phyloP scores from a whole-genome alignment of 2,888 invertebrate species.

The Melikaiella ostensackeni region DNA sequence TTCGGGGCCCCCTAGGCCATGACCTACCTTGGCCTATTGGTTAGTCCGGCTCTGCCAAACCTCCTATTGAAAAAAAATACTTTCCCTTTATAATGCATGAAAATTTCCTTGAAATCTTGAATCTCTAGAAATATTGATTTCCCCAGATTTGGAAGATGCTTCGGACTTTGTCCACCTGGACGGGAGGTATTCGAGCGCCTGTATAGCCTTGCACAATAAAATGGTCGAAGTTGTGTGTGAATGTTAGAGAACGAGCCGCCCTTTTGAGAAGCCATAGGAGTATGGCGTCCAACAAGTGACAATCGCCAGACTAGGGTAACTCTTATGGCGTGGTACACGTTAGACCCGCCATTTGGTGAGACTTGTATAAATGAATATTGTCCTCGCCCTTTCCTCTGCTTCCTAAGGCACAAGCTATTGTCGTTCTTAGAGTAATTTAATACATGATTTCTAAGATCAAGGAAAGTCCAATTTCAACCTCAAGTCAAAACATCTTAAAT shows the following conservation, averaged over 20 bases:
- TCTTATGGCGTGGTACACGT: constrained; percentile 54
- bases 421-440: constrained; percentile 1
- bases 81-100: background rate
- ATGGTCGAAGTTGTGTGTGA: constrained; percentile 36
- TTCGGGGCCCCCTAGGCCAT: too few species aligned
- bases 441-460: constrained; percentile 23
- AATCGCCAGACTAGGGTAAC: constrained; percentile 56
- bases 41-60: too few species aligned
- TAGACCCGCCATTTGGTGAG: constrained; percentile 54
- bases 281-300: constrained; percentile 64
- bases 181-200: constrained; percentile 3
- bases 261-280: constrained; percentile 51
- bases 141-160: background rate
- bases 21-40: too few species aligned
- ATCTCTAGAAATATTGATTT: background rate
- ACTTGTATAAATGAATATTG: constrained; percentile 55
- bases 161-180: constrained; percentile 1
- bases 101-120: background rate
- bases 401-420: constrained; percentile 23
- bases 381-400: constrained; percentile 38
- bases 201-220: constrained; percentile 34
- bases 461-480: constrained; percentile 29
- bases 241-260: constrained; percentile 50
- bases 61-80: background rate
- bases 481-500: constrained; percentile 6